These are phyloP conservation scores for Chrysolina oricalcia DNA, from an alignment of 2,888 invertebrate species.

Conservation along the genomic window DNA sequence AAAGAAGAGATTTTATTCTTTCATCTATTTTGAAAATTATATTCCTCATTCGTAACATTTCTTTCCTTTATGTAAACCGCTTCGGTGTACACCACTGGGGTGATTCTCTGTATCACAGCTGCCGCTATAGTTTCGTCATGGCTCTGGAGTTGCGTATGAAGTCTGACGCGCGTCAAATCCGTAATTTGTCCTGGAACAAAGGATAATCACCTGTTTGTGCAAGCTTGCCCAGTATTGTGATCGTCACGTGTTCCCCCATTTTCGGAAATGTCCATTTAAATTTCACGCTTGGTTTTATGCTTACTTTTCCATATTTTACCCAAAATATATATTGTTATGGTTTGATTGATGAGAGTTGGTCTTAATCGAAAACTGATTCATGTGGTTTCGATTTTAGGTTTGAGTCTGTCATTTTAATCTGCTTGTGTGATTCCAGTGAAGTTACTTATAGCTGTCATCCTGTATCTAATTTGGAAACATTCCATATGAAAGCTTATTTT, in stretches of 20 bases:
- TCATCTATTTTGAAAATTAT: too few species aligned
- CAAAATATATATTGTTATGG: slow-evolving; percentile 35
- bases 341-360: slow-evolving; percentile 28
- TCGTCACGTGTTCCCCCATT: slow-evolving; percentile 52
- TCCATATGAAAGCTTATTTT: too few species aligned
- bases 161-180: slow-evolving; percentile 67
- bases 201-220: slow-evolving; percentile 69
- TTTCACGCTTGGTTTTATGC: slow-evolving; percentile 62
- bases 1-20: too few species aligned
- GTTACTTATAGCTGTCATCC: too few species aligned
- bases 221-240: slow-evolving; percentile 59
- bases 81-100: background rate
- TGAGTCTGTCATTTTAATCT: slow-evolving; percentile 28
- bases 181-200: slow-evolving; percentile 68
- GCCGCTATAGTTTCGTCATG: slow-evolving; percentile 66
- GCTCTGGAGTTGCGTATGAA: slow-evolving; percentile 63
- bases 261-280: slow-evolving; percentile 50
- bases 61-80: background rate
- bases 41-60: too few species aligned
- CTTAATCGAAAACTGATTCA: slow-evolving; percentile 19
- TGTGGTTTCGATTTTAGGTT: slow-evolving; percentile 10
- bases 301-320: slow-evolving; percentile 48
- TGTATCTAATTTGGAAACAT: background rate
- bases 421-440: background rate
- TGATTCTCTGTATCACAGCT: slow-evolving; percentile 61